phyloP scores from a whole-genome alignment of 2,888 invertebrate genomes.

The Eretmocerus hayati region DNA sequence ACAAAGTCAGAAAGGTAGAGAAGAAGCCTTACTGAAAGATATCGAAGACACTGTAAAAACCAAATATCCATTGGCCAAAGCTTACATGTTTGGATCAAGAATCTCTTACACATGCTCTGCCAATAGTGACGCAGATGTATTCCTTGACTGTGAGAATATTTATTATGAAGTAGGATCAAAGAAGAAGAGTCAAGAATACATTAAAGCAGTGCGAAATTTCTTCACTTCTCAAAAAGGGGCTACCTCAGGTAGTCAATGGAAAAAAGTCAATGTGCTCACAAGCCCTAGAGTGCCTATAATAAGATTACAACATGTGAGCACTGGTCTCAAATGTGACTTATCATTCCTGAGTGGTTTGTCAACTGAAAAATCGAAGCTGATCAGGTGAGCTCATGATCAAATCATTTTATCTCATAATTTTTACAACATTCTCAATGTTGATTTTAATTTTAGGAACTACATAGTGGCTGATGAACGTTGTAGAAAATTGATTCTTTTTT shows the following conservation, averaged over 20 bases:
- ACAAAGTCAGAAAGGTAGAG: slow-evolving; percentile 13
- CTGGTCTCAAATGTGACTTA: slow-evolving; percentile 54
- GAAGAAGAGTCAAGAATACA: slow-evolving; percentile 3
- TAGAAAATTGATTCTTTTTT: slow-evolving; percentile 5
- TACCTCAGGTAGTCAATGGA: slow-evolving; percentile 28
- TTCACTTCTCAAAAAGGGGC: slow-evolving; percentile 21
- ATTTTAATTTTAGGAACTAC: slow-evolving; percentile 4
- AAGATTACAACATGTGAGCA: slow-evolving; percentile 47
- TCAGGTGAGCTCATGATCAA: slow-evolving; percentile 33
- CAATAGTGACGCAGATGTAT: slow-evolving; percentile 37
- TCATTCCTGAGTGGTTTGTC: slow-evolving; percentile 57
- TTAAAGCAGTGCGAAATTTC: slow-evolving; percentile 11
- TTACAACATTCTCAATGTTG: not conserved
- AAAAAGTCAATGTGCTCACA: slow-evolving; percentile 42
- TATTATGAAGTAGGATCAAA: slow-evolving; percentile 14
- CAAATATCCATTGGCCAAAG: slow-evolving; percentile 34
- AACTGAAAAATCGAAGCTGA: slow-evolving; percentile 52
- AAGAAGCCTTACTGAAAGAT: slow-evolving; percentile 19
- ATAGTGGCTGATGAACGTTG: not conserved
- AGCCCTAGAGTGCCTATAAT: slow-evolving; percentile 58
- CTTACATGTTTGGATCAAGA: slow-evolving; percentile 58
- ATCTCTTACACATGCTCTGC: slow-evolving; percentile 49
- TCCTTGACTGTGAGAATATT: slow-evolving; percentile 34
- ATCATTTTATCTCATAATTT: not conserved
- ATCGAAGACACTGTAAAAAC: slow-evolving; percentile 25